Base-by-base conservation (phyloP, 2,113 vertebrate species). In the Silurus meridionalis region DNA sequence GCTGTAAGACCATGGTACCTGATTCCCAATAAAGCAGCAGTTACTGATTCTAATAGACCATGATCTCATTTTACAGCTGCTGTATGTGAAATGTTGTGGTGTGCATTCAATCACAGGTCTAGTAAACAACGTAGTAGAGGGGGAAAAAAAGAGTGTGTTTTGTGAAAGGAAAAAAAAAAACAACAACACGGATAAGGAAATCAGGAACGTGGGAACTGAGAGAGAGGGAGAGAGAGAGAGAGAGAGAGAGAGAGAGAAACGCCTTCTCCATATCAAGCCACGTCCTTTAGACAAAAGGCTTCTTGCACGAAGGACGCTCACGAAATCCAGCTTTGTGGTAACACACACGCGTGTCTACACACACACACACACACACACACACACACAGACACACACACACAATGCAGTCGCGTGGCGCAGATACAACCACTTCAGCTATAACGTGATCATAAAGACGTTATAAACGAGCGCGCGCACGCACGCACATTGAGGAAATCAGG, bases 271-370 rank as follows among this genome's bases (percentile, higher is more conserved):
- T 48, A 3, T 53, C 48, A 15, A 58, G 64, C 66, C 83, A 80
- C 77, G 88, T 86, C 80, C 85, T 92, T 88, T 90, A 90, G 88
- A 92, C 91, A 92, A 92, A 92, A 91, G 90, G 89, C 74, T 88
- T 83, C 84, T 48, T 87, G 80, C 61, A 87, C 86, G 87, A 91
- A 87, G 81, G 90, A 91, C 92, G 89, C 90, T 91, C 91, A 90
- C 93, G 71, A 89, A 91, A 92, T 90, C 94, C 90, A 94, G 91
- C 94, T 94, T 94, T 94, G 93, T 93, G 87, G 92, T 88, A 93
- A 95, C 95, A 94, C 94, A 92, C 94, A 60, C 77, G 19, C 15
- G 37, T 37, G 37, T 37, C 46, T 57, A 60, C 17, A 60, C 55
- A 60, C 78, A 60, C 78, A 80, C 53, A 78, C n/a, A 79, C 17